Evolutionary conservation across 1,140 invertebrate genomes (phyloP).

Genomic region (Zeugodacus cucurbitae): DNA sequence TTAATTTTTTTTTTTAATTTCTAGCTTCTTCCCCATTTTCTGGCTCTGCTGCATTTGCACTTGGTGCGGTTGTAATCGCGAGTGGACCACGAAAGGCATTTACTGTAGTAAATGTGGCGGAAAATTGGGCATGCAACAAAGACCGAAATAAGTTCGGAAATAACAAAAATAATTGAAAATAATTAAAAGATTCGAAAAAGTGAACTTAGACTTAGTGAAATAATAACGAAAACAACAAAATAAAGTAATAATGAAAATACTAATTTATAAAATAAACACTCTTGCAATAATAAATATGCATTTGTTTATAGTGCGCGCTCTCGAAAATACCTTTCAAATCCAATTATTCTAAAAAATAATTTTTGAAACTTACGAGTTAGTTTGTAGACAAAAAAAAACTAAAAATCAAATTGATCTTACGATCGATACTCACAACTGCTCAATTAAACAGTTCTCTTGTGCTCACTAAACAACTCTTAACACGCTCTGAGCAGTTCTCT

Average conservation of each 20-base stretch:
- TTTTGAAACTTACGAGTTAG: background rate
- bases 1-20: background rate
- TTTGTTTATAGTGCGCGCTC: background rate
- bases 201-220: background rate
- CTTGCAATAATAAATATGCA: conserved; percentile 1
- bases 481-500: background rate
- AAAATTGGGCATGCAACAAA: conserved; percentile 60
- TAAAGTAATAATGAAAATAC: background rate
- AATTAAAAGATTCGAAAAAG: background rate
- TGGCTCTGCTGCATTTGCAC: conserved; percentile 62
- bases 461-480: too few species aligned
- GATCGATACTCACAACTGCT: background rate
- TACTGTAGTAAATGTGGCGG: conserved; percentile 61
- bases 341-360: background rate
- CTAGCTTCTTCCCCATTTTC: conserved; percentile 58
- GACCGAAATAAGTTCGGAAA: conserved; percentile 48
- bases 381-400: background rate
- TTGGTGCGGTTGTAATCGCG: conserved; percentile 63
- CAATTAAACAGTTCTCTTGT: background rate
- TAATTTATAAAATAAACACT: background rate
- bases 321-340: background rate
- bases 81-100: conserved; percentile 60
- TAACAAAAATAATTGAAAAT: background rate
- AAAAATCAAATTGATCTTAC: background rate
- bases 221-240: background rate